Conservation (phyloP, 2,113 vertebrate species). For the Xenopus laevis region DNA sequence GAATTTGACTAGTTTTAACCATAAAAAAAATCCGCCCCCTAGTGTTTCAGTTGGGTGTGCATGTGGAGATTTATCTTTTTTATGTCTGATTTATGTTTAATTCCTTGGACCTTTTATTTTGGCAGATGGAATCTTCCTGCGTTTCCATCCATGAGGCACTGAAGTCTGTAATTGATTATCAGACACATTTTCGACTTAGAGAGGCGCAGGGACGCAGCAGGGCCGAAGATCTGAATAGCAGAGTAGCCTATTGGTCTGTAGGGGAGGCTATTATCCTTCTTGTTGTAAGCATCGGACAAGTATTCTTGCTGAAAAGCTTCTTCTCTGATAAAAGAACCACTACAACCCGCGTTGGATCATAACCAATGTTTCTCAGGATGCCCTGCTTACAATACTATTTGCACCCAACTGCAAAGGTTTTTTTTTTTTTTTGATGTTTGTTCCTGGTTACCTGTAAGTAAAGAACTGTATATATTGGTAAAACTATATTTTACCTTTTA, state of each 20-base stretch:
- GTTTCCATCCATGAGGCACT: constrained; percentile 96
- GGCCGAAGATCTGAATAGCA: constrained; percentile 92
- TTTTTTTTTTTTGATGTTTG: constrained; percentile 38
- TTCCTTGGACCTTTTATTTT: constrained; percentile 19
- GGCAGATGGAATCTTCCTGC: constrained; percentile 95
- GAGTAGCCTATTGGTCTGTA: constrained; percentile 95
- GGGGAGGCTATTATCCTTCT: constrained; percentile 94
- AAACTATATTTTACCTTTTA: constrained; percentile 47
- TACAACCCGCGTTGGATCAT: constrained; percentile 90
- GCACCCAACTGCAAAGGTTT: constrained; percentile 43
- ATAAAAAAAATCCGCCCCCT: too few species aligned
- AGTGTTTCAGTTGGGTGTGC: too few species aligned
- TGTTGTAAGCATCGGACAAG: constrained; percentile 96
- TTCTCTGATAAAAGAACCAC: constrained; percentile 98
- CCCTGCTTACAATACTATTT: constrained; percentile 47
- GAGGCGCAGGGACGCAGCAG: constrained; percentile 95
- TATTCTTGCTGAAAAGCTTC: constrained; percentile 93
- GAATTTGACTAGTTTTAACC: too few species aligned
- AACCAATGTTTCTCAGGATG: constrained; percentile 56
- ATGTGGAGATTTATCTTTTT: too few species aligned
- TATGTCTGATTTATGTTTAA: not conserved
- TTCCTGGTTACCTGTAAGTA: constrained; percentile 59
- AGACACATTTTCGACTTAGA: constrained; percentile 93
- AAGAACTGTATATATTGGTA: constrained; percentile 59
- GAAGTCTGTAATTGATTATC: constrained; percentile 94